Conservation (phyloP, 35 echinoderm and acorn worm genomes). For the Ptychodera flava region DNA sequence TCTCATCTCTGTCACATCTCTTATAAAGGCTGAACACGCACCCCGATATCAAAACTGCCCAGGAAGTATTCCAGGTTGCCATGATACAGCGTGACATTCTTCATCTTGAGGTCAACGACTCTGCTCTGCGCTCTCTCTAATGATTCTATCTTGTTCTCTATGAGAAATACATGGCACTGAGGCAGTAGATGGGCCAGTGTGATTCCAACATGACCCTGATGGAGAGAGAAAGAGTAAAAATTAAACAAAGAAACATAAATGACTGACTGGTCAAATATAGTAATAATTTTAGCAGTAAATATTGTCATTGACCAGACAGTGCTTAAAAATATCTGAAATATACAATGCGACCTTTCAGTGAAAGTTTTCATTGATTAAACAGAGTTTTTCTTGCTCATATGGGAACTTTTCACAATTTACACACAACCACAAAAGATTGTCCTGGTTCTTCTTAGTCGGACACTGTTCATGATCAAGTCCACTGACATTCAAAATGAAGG, state of each 20-base stretch:
- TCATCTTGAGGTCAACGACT: slow-evolving; percentile 33
- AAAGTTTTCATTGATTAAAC: too few species aligned
- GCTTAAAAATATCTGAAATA: too few species aligned
- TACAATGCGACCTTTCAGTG: too few species aligned
- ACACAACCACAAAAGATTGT: too few species aligned
- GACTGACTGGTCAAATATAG: background rate
- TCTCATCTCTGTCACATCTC: too few species aligned
- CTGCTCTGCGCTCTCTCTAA: slow-evolving; percentile 43
- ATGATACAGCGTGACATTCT: slow-evolving; percentile 64
- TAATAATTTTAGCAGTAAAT: background rate
- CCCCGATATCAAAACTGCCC: slow-evolving; percentile 70
- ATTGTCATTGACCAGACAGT: background rate
- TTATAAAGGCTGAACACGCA: slow-evolving; percentile 27
- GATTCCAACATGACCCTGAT: slow-evolving; percentile 93
- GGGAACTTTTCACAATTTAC: too few species aligned
- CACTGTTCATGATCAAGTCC: too few species aligned
- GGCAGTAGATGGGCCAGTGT: slow-evolving; percentile 67
- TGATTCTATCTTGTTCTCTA: slow-evolving; percentile 85
- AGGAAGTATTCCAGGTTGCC: slow-evolving; percentile 87
- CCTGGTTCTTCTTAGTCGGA: too few species aligned
- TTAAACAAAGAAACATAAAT: background rate
- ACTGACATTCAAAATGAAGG: too few species aligned
- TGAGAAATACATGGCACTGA: slow-evolving; percentile 62
- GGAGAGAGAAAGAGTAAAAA: background rate
- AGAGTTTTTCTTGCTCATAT: too few species aligned